Evolutionary conservation across 2,888 invertebrate genomes (phyloP).

Genomic region (Brachyptera putata): DNA sequence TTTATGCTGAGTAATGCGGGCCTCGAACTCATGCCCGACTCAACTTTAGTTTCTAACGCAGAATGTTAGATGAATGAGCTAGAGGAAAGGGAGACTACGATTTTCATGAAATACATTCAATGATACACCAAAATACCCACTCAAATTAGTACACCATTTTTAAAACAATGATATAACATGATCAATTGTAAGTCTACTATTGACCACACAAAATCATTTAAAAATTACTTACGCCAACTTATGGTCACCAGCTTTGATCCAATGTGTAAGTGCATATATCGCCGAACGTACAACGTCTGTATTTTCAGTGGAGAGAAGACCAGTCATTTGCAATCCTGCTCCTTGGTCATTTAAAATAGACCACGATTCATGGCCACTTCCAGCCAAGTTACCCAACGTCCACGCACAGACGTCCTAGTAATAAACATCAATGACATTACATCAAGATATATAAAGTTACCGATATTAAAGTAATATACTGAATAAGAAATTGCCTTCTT

Average conservation of each 20-base stretch:
- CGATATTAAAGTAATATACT: background rate
- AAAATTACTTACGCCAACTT: slow-evolving; percentile 39
- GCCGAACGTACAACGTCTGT: slow-evolving; percentile 37
- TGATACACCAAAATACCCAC: too few species aligned
- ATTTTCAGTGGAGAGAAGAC: slow-evolving; percentile 10
- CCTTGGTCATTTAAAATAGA: slow-evolving; percentile 30
- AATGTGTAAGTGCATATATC: slow-evolving; percentile 40
- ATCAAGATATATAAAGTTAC: background rate
- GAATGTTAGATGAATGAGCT: too few species aligned
- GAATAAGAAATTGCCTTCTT: slow-evolving; percentile 5
- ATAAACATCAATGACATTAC: background rate
- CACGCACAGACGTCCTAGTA: slow-evolving; percentile 31
- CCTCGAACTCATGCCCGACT: too few species aligned
- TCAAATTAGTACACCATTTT: too few species aligned
- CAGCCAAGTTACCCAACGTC: slow-evolving; percentile 33
- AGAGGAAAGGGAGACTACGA: too few species aligned
- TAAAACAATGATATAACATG: too few species aligned
- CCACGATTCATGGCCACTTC: slow-evolving; percentile 27
- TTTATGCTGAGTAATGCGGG: too few species aligned
- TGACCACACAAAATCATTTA: too few species aligned
- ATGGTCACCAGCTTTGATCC: slow-evolving; percentile 36
- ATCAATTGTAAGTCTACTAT: too few species aligned
- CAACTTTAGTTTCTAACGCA: too few species aligned
- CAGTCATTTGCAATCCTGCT: slow-evolving; percentile 25
- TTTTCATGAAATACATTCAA: too few species aligned